phyloP scores from a whole-genome alignment of 2,113 vertebrate species.

The Neotoma lepida region DNA sequence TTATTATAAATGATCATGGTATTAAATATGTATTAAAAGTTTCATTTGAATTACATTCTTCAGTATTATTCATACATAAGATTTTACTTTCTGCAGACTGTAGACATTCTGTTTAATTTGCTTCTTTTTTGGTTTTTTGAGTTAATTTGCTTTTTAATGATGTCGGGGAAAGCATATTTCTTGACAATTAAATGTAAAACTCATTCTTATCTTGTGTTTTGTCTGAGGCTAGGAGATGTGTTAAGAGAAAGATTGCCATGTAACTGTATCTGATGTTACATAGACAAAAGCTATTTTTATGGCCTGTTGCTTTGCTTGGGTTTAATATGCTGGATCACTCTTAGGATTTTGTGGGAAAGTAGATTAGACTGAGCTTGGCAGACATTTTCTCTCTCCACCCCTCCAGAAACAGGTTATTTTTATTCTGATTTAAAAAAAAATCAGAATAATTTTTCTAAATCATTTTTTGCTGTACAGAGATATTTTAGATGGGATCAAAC shows the following conservation, averaged over 20 bases:
- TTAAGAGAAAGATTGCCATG: slow-evolving; percentile 17
- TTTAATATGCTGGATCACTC: slow-evolving; percentile 23
- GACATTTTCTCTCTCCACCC: background rate
- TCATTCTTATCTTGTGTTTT: slow-evolving; percentile 39
- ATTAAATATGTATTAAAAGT: slow-evolving; percentile 31
- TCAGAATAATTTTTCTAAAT: background rate
- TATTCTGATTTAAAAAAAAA: background rate
- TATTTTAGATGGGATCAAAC: background rate
- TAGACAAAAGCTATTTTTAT: slow-evolving; percentile 32
- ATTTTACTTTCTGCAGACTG: background rate
- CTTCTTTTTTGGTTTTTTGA: no score
- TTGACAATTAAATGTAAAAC: slow-evolving; percentile 43
- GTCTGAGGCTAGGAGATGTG: slow-evolving; percentile 5
- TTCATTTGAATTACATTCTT: slow-evolving; percentile 36
- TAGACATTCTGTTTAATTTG: background rate
- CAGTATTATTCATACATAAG: background rate
- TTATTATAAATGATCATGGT: slow-evolving; percentile 21
- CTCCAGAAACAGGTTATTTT: background rate
- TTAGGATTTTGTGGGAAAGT: background rate
- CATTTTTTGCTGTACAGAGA: background rate
- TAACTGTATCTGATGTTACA: slow-evolving; percentile 7
- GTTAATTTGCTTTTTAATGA: slow-evolving; percentile 53
- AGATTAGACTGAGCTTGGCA: background rate
- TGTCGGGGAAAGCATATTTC: slow-evolving; percentile 40
- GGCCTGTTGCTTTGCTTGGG: slow-evolving; percentile 10